Percentiles rank a stretch among this genome's conserved stretches.
These are phyloP conservation scores for Prosopocoilus inquinatus DNA, from an alignment of 2,888 invertebrate species.

Conservation along the genomic window DNA sequence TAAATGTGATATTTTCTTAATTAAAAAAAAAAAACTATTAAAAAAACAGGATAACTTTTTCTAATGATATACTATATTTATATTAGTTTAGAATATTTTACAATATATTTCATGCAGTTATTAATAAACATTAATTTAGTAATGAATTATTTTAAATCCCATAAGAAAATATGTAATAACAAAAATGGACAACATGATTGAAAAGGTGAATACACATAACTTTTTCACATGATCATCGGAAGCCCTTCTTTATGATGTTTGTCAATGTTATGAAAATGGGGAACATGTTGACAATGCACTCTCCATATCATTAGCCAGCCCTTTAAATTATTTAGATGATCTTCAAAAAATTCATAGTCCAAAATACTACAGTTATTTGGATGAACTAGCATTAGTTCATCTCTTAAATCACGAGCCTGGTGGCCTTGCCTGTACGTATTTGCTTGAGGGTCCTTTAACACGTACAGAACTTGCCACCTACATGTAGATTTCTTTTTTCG, in stretches of 20 bases:
- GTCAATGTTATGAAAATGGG: constrained; percentile 4
- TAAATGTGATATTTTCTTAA: too few relatives aligned
- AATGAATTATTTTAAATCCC: too few relatives aligned
- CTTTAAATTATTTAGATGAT: constrained; percentile 4
- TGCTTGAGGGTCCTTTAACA: constrained; percentile 3
- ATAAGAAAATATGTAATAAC: too few relatives aligned
- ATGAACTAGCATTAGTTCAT: constrained; percentile 3
- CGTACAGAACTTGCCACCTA: constrained; percentile 1
- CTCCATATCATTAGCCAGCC: constrained; percentile 3
- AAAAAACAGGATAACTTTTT: too few relatives aligned
- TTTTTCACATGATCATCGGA: constrained; percentile 3
- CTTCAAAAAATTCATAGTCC: constrained; percentile 4
- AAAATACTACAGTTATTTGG: constrained; percentile 2
- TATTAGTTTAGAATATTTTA: too few relatives aligned
- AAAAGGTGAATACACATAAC: background rate
- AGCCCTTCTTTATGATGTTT: constrained; percentile 3
- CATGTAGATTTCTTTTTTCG: constrained; percentile 4
- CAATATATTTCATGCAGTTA: too few relatives aligned
- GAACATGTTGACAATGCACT: constrained; percentile 1
- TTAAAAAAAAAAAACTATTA: too few relatives aligned
- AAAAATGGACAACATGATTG: too few relatives aligned
- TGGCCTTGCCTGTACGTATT: constrained; percentile 3
- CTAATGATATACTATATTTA: too few relatives aligned
- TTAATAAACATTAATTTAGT: too few relatives aligned
- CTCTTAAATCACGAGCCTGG: constrained; percentile 2